Evolutionary conservation across 2,888 invertebrate species (phyloP).

Genomic region (Pyralis farinalis): DNA sequence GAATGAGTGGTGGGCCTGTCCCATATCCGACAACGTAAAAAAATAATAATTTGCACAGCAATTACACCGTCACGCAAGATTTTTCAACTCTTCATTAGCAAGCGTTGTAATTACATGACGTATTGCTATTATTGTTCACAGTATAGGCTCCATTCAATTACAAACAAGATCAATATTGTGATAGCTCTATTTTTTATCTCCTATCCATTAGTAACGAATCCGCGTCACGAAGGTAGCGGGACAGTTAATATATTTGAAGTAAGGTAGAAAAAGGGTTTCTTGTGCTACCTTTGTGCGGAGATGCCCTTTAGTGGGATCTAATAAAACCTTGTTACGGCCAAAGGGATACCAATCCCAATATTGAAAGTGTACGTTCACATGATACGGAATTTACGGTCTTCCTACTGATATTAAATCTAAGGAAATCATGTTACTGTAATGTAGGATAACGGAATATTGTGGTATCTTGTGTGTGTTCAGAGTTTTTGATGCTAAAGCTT

Average conservation of each 20-base stretch:
- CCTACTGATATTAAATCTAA: constrained; percentile 75
- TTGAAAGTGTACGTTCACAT: constrained; percentile 80
- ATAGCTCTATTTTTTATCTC: constrained; percentile 16
- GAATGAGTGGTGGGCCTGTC: too few relatives aligned
- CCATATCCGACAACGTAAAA: too few relatives aligned
- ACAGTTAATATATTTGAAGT: constrained; percentile 81
- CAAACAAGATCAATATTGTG: too few relatives aligned
- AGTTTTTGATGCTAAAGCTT: constrained; percentile 3
- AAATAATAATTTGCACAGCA: too few relatives aligned
- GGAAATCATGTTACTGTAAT: constrained; percentile 66
- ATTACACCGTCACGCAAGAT: too few relatives aligned
- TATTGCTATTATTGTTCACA: too few relatives aligned
- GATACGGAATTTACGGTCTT: constrained; percentile 79
- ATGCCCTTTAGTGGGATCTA: constrained; percentile 80
- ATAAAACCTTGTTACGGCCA: constrained; percentile 81
- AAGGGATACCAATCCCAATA: constrained; percentile 80
- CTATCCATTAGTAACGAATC: constrained; percentile 33
- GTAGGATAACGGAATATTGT: constrained; percentile 43
- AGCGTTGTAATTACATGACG: too few relatives aligned
- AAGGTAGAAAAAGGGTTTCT: constrained; percentile 79
- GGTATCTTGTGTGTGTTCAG: constrained; percentile 17
- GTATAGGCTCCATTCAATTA: too few relatives aligned
- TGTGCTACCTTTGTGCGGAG: constrained; percentile 77
- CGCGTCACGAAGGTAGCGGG: constrained; percentile 56
- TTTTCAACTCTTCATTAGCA: too few relatives aligned